Conservation (phyloP, 1,140 invertebrate genomes). For the Drosophila rufa region DNA sequence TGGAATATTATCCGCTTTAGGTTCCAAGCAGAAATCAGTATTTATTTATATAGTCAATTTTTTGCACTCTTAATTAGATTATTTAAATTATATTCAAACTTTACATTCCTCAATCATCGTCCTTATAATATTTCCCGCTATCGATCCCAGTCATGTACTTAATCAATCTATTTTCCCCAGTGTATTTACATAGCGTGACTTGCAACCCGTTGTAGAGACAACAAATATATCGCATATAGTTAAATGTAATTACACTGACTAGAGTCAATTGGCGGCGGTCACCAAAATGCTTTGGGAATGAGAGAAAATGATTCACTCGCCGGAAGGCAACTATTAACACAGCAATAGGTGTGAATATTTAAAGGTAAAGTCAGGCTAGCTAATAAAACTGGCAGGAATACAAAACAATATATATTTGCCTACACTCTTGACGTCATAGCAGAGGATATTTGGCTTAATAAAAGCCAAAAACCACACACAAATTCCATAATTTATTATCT, state of each 20-base stretch:
- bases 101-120: too few species aligned
- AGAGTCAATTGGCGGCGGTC: conserved; percentile 54
- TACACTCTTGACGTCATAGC: conserved; percentile 26
- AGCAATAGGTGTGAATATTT: conserved; percentile 51
- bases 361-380: conserved; percentile 5
- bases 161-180: background rate
- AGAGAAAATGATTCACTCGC: conserved; percentile 37
- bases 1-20: too few species aligned
- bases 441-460: conserved; percentile 7
- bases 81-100: too few species aligned
- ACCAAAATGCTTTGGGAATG: conserved; percentile 13
- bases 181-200: conserved; percentile 34
- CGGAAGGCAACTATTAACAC: conserved; percentile 58
- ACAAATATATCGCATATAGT: conserved; percentile 28
- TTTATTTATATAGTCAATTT: too few species aligned
- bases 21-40: too few species aligned
- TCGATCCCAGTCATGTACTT: background rate
- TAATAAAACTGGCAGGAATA: background rate
- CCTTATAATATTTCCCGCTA: background rate
- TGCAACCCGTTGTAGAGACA: conserved; percentile 13
- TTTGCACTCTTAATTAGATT: too few species aligned
- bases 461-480: conserved; percentile 5
- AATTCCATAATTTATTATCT: conserved; percentile 21
- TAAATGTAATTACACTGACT: conserved; percentile 50
- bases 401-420: conserved; percentile 15